Conservation (phyloP, 2,113 vertebrate genomes). For the Chaenocephalus aceratus region DNA sequence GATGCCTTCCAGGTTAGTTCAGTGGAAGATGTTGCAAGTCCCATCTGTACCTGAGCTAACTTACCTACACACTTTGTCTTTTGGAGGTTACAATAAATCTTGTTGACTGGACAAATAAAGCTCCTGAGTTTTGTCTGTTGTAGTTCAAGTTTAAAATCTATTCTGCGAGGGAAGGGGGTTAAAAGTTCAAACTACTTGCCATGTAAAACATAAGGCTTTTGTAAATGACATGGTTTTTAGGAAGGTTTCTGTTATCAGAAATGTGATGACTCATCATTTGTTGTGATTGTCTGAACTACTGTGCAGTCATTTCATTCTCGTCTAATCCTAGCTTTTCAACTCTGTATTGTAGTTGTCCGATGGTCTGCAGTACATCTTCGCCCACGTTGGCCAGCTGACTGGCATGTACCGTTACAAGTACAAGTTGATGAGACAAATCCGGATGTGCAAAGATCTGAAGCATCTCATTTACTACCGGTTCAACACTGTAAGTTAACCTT, state of each 20-base stretch:
- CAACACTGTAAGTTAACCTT: conserved; percentile 90
- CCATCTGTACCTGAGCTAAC: neutral
- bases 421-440: conserved; percentile 98
- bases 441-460: conserved; percentile 99
- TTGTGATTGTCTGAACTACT: neutral
- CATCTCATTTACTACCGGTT: conserved; percentile 99
- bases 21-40: neutral
- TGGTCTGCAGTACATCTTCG: conserved; percentile 98
- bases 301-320: neutral
- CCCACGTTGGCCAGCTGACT: conserved; percentile 97
- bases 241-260: neutral
- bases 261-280: neutral
- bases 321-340: neutral
- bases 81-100: too few species aligned
- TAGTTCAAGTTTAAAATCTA: neutral
- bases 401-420: conserved; percentile 99
- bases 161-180: neutral
- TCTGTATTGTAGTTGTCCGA: conserved; percentile 89
- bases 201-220: neutral
- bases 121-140: neutral
- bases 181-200: neutral
- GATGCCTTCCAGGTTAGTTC: conserved; percentile 94
- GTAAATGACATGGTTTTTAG: neutral
- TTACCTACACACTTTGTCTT: rapidly evolving
- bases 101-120: neutral